phyloP scores from a whole-genome alignment of 2,888 invertebrate species.

The Cosmorhoe ocellata region DNA sequence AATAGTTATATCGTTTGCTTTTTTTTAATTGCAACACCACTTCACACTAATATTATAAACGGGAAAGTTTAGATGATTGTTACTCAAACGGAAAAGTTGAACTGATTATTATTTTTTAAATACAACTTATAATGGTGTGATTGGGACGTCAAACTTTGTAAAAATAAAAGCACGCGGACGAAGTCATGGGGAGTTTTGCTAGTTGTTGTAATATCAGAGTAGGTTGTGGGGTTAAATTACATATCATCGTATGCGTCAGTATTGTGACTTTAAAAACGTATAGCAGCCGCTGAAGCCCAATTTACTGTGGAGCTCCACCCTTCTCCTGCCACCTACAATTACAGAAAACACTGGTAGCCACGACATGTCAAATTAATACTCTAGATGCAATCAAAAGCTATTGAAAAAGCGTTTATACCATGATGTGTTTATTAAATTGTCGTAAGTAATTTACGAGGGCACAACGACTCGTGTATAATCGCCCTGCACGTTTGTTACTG shows the following conservation, averaged over 20 bases:
- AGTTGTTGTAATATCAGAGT: background rate
- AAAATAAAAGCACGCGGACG: too few species aligned
- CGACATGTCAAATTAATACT: slow-evolving; percentile 70
- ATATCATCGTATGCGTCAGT: background rate
- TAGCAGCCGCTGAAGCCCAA: background rate
- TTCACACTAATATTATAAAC: too few species aligned
- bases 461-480: slow-evolving; percentile 45
- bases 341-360: slow-evolving; percentile 56
- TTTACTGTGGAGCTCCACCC: slow-evolving; percentile 2
- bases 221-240: slow-evolving; percentile 1
- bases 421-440: slow-evolving; percentile 81
- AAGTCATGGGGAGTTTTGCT: too few species aligned
- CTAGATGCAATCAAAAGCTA: slow-evolving; percentile 65
- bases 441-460: slow-evolving; percentile 67
- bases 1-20: slow-evolving; percentile 34
- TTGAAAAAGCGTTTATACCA: slow-evolving; percentile 71
- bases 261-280: background rate
- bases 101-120: too few species aligned
- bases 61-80: too few species aligned
- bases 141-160: too few species aligned
- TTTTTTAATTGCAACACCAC: slow-evolving; percentile 32
- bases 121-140: too few species aligned
- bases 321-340: slow-evolving; percentile 53
- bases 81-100: too few species aligned
- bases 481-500: slow-evolving; percentile 37